A percentile compares a stretch with the other conserved stretches of the same genome.
Conservation (phyloP, 1,140 invertebrate genomes). For the Cyclargus thomasi region DNA sequence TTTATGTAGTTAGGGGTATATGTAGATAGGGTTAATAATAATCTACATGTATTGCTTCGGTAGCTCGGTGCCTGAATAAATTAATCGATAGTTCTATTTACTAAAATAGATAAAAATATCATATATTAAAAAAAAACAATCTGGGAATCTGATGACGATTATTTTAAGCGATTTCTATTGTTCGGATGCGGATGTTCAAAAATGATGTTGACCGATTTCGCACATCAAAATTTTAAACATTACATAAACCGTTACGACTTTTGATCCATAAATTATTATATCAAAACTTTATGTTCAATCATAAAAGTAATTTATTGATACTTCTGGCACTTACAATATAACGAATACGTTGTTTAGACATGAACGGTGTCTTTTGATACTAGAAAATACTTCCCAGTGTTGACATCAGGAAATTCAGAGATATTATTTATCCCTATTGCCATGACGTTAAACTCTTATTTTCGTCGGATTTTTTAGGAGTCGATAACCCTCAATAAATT, state of each 20-base stretch:
- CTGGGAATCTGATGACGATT: no score
- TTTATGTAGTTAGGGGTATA: no score
- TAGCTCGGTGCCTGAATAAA: no score
- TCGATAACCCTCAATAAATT: slow-evolving; percentile 1
- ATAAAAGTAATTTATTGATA: not conserved
- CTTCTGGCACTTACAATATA: not conserved
- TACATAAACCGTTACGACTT: not conserved
- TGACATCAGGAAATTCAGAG: not conserved
- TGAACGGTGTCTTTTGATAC: not conserved
- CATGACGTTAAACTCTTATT: not conserved
- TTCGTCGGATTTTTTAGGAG: not conserved
- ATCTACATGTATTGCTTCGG: no score
- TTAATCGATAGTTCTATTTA: no score
- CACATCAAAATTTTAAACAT: not conserved
- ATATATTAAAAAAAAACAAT: no score
- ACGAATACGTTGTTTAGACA: not conserved
- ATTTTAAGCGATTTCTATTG: no score
- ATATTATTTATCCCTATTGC: not conserved
- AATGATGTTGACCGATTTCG: not conserved
- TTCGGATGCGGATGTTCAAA: no score
- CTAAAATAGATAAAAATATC: no score
- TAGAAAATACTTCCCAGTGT: not conserved
- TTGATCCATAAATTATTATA: not conserved
- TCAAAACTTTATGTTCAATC: not conserved
- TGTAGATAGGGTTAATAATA: no score